These are phyloP conservation scores for Jacana jacana DNA, from an alignment of 2,113 vertebrate species.

Conservation along the genomic window DNA sequence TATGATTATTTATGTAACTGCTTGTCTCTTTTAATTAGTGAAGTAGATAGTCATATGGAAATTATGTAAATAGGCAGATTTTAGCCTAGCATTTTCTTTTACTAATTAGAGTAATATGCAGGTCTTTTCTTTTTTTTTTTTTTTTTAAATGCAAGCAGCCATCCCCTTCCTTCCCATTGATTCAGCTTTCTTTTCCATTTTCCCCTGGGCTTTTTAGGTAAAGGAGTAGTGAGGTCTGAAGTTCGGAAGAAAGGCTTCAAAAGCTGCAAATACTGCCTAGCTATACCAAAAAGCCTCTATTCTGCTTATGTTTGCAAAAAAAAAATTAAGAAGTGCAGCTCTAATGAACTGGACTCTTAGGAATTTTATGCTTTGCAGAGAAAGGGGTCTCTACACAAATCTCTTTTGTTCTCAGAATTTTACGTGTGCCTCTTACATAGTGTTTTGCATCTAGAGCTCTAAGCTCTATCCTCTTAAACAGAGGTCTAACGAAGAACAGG, in stretches of 20 bases:
- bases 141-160: neutral
- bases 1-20: neutral
- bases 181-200: neutral
- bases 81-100: neutral
- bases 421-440: neutral
- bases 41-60: neutral
- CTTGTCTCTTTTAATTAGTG: conserved; percentile 6
- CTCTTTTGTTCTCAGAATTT: neutral
- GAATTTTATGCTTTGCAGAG: neutral
- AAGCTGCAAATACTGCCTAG: neutral
- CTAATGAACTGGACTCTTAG: neutral
- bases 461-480: neutral
- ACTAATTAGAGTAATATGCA: neutral
- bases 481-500: conserved; percentile 26
- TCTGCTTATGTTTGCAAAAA: neutral
- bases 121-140: neutral
- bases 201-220: conserved; percentile 3
- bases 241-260: conserved; percentile 14
- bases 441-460: neutral
- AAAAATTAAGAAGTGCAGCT: neutral
- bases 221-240: neutral
- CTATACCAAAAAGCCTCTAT: neutral
- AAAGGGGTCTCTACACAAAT: neutral
- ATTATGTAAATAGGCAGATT: neutral
- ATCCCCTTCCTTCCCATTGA: neutral